Evolutionary conservation across 1,140 invertebrate species (phyloP).

Genomic region (Drosophila azteca): DNA sequence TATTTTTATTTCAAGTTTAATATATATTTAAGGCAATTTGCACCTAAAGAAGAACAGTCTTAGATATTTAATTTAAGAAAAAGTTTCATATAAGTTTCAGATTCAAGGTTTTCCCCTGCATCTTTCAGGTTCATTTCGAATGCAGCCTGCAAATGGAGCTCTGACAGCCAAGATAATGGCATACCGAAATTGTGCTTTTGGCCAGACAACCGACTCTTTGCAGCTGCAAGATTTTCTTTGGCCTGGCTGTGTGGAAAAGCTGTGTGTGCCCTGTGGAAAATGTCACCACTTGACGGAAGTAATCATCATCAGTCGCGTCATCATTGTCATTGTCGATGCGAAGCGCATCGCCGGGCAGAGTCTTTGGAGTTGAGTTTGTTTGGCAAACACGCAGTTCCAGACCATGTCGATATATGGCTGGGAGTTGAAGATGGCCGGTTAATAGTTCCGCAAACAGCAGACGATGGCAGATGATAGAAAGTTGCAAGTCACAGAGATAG

Average conservation of each 20-base stretch:
- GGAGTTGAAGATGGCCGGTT: slow-evolving; percentile 34
- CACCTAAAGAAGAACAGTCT: no score
- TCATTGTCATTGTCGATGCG: slow-evolving; percentile 15
- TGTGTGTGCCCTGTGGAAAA: slow-evolving; percentile 37
- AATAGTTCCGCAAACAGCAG: slow-evolving; percentile 64
- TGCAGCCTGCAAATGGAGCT: slow-evolving; percentile 2
- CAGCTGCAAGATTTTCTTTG: slow-evolving; percentile 29
- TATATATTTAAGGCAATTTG: no score
- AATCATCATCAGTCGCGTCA: slow-evolving; percentile 49
- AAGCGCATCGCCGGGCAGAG: slow-evolving; percentile 12
- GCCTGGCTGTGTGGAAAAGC: slow-evolving; percentile 2
- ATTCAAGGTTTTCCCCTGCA: slow-evolving; percentile 17
- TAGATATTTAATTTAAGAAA: no score
- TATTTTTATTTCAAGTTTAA: neutral
- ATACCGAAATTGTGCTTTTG: slow-evolving; percentile 8
- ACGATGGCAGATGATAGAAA: slow-evolving; percentile 51
- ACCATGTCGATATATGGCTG: slow-evolving; percentile 46
- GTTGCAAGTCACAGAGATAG: slow-evolving; percentile 45
- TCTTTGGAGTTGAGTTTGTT: slow-evolving; percentile 16
- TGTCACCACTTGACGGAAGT: slow-evolving; percentile 51
- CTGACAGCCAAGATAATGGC: neutral
- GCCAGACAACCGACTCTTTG: slow-evolving; percentile 11
- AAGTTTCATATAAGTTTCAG: no score
- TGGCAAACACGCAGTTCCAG: slow-evolving; percentile 42
- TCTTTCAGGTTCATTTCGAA: slow-evolving; percentile 8